Percentiles rank a stretch among this genome's conserved stretches.
Evolutionary conservation across 2,888 invertebrate species (phyloP).

Genomic region (Luperina testacea): DNA sequence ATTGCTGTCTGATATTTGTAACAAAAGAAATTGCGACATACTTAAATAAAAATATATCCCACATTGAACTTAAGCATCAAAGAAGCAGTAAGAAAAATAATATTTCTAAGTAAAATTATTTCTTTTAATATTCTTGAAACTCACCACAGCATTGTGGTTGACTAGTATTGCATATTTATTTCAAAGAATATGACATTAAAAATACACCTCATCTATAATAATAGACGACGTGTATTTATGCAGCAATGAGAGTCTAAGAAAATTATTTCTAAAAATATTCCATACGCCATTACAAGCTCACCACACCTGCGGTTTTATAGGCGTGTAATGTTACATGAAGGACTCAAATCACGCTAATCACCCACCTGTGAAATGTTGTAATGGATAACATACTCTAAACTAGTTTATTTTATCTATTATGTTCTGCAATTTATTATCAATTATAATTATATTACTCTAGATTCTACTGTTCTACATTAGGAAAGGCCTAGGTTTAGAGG

Average conservation of each 20-base stretch:
- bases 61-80: not conserved
- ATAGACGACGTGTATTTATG: not conserved
- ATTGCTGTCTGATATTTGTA: not conserved
- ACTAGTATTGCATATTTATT: not conserved
- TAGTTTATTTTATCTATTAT: conserved; percentile 15
- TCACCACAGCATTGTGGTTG: not conserved
- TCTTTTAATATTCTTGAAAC: not conserved
- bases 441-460: too few relatives aligned
- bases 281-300: conserved; percentile 15
- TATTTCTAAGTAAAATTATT: not conserved
- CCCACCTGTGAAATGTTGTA: conserved; percentile 52
- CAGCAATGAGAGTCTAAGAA: not conserved
- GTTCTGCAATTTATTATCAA: not conserved
- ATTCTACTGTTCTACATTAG: not conserved
- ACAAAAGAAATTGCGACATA: not conserved
- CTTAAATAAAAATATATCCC: not conserved
- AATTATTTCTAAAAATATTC: not conserved
- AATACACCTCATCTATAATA: not conserved
- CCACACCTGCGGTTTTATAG: conserved; percentile 57
- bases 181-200: conserved; percentile 17
- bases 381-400: conserved; percentile 20
- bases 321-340: conserved; percentile 53
- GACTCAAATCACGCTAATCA: conserved; percentile 44
- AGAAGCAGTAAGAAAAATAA: not conserved
- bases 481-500: not conserved